These are phyloP conservation scores for Aproaerema taeniolella DNA, from an alignment of 2,888 invertebrate genomes.

Conservation along the genomic window DNA sequence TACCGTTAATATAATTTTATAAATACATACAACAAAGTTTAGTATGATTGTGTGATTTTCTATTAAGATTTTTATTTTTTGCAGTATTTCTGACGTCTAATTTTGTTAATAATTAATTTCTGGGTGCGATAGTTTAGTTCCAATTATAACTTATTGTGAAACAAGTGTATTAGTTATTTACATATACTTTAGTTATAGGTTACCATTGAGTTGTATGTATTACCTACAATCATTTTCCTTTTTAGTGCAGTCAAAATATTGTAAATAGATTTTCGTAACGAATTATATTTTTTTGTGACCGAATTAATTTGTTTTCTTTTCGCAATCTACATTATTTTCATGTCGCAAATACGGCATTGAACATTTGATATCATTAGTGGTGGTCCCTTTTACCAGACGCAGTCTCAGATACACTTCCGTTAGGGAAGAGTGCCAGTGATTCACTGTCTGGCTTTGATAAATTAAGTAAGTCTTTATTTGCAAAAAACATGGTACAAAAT, in stretches of 20 bases:
- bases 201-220: conserved; percentile 22
- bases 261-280: conserved; percentile 65
- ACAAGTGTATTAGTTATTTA: conserved; percentile 11
- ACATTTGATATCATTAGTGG: too few species aligned
- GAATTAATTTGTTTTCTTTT: conserved; percentile 36
- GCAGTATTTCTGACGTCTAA: background rate
- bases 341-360: too few species aligned
- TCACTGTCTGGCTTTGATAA: too few species aligned
- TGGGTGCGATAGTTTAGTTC: conserved; percentile 1
- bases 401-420: too few species aligned
- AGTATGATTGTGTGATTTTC: background rate
- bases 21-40: background rate
- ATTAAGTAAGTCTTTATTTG: too few species aligned
- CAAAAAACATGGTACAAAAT: too few species aligned
- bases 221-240: conserved; percentile 10
- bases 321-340: too few species aligned
- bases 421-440: too few species aligned
- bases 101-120: background rate
- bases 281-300: conserved; percentile 74
- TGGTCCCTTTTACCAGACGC: too few species aligned
- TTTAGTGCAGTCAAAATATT: conserved; percentile 46
- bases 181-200: conserved; percentile 26
- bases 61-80: background rate
- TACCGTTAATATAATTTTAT: too few species aligned
- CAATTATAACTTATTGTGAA: conserved; percentile 12